Base-by-base conservation (phyloP, 53 echinoderm and acorn worm species). In the Holothuria leucospilota region DNA sequence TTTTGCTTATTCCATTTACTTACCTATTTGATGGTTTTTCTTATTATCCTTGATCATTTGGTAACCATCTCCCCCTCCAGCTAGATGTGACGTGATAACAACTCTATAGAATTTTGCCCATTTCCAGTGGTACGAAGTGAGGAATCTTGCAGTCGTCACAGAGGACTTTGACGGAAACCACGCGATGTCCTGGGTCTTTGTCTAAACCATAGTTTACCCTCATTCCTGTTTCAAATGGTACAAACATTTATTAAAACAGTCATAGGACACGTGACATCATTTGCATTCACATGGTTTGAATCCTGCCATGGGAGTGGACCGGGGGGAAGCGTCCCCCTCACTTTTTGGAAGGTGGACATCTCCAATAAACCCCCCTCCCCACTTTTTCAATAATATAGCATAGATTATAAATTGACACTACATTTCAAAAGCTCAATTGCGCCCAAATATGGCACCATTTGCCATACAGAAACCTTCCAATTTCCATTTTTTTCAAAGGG, bases 41-140 rank as follows among this genome's bases (percentile, higher is more conserved):
- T 75, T 75, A 46, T 75, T 75, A 23, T 75, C 75, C 4, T 40
- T 75, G 8, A 75, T 75, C 75, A 75, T 75, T 39, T 46, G 46
- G 46, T 75, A 75, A 0, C 75, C 75, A 29, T 75, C 75, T 11
- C 75, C 75, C 8, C 75, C 75, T 51, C 15, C n/a, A 75, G 75
- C 75, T 14, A 75, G 15, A 46, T 51, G 42, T 8, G 21, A 51
- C n/a, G 75, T 21, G 13, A 75, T 53, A 39, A 75, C 21, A 1
- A 75, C 21, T 26, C 52, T 41, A 13, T 75, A 75, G 6, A 46
- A 0, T 42, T 75, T 75, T 53, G 26, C 52, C 20, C 23, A 39
- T 53, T 18, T 75, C 75, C 18, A 75, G 75, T 40, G 75, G 75
- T 41, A 39, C 18, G 52, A 51, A 75, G 13, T 26, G 75, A 23